Evolutionary conservation across 23 tunicate species (phyloP).

Genomic region (Trididemnum miniatum): DNA sequence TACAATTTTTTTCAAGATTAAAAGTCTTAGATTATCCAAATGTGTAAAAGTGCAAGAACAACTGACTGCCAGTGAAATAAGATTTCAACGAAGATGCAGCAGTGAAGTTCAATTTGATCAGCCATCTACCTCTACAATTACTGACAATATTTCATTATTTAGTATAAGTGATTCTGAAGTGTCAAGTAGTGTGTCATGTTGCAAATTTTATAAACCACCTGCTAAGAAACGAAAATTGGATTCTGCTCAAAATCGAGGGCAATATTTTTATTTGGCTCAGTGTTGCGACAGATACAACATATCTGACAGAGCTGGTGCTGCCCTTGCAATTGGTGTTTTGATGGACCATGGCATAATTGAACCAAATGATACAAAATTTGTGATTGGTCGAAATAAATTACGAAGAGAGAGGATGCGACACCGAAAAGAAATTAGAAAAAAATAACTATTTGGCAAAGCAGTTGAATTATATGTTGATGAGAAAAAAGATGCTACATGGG

Average conservation of each 20-base stretch:
- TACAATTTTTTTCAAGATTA: background rate
- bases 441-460: background rate
- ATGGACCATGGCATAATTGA: background rate
- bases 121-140: too few relatives aligned
- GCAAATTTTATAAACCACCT: too few relatives aligned
- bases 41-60: background rate
- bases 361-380: background rate
- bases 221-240: too few relatives aligned
- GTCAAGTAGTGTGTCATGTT: too few relatives aligned
- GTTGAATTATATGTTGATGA: constrained; percentile 9
- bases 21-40: background rate
- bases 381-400: too few relatives aligned
- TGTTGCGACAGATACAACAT: background rate
- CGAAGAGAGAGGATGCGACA: background rate
- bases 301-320: too few relatives aligned
- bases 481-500: background rate
- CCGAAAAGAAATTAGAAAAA: background rate
- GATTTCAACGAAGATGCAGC: background rate
- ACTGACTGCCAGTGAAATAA: background rate
- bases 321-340: background rate
- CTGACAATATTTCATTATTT: too few relatives aligned
- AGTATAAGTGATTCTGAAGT: too few relatives aligned
- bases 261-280: too few relatives aligned
- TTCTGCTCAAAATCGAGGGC: too few relatives aligned
- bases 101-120: background rate